Evolutionary conservation across 2,888 invertebrate genomes (phyloP).

Genomic region (Luperina testacea): DNA sequence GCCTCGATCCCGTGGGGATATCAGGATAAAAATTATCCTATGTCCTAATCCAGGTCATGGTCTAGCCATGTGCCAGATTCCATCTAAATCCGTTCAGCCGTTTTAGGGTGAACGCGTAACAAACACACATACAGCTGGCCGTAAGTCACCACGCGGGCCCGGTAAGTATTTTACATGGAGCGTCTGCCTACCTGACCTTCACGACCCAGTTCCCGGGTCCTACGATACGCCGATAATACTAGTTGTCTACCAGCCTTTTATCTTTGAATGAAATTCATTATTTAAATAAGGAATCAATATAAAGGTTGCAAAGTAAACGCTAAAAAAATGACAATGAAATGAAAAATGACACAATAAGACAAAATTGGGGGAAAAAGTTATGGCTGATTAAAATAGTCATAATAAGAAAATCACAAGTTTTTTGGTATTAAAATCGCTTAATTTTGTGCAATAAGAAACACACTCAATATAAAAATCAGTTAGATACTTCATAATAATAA

Average conservation of each 20-base stretch:
- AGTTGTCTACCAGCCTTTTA: not conserved
- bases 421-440: not conserved
- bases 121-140: too few species aligned
- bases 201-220: not conserved
- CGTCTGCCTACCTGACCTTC: not conserved
- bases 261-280: not conserved
- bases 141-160: not conserved
- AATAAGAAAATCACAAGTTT: too few species aligned
- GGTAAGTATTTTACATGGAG: not conserved
- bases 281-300: too few species aligned
- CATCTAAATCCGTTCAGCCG: not conserved
- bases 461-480: slow-evolving; percentile 7
- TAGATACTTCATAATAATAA: not conserved
- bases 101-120: too few species aligned
- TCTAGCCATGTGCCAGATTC: not conserved
- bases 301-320: too few species aligned
- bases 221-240: not conserved
- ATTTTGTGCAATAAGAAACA: not conserved
- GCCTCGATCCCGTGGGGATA: not conserved
- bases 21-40: not conserved
- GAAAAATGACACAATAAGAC: too few species aligned
- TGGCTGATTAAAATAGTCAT: too few species aligned
- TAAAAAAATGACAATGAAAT: too few species aligned
- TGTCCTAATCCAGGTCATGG: too few species aligned
- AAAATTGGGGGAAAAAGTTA: too few species aligned